Percentiles rank a stretch among this genome's conserved stretches.
phyloP scores from a whole-genome alignment of 2,888 invertebrate genomes.

The Diarsia brunnea region DNA sequence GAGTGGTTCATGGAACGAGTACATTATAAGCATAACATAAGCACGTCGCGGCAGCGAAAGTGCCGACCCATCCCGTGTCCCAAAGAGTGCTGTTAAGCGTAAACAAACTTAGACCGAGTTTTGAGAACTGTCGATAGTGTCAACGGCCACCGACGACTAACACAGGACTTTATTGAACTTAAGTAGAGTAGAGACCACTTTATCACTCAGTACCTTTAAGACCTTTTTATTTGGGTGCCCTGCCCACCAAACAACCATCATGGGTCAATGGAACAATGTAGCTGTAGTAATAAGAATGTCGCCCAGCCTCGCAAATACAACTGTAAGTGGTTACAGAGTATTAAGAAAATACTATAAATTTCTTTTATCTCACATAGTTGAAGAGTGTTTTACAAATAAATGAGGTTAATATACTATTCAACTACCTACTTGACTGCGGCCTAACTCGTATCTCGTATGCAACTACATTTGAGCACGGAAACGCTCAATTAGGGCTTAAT shows the following conservation, averaged over 20 bases:
- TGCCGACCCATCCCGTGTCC: conserved; percentile 60
- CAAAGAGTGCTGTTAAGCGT: conserved; percentile 68
- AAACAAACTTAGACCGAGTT: conserved; percentile 71
- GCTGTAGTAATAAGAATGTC: neutral
- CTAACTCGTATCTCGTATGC: conserved; percentile 9
- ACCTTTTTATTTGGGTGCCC: neutral
- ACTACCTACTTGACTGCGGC: neutral
- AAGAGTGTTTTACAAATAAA: neutral
- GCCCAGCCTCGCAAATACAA: neutral
- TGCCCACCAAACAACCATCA: neutral
- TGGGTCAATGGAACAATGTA: neutral
- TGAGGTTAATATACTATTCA: neutral
- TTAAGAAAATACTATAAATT: neutral
- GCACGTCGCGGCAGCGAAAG: conserved; percentile 46
- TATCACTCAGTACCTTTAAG: conserved; percentile 3
- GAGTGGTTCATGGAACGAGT: conserved; percentile 49
- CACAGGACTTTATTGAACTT: conserved; percentile 39
- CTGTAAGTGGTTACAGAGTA: neutral
- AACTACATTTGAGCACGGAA: conserved; percentile 67
- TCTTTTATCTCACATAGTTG: neutral
- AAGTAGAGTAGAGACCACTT: conserved; percentile 26
- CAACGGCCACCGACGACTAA: conserved; percentile 67
- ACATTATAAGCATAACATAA: conserved; percentile 45
- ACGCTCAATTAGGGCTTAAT: conserved; percentile 74
- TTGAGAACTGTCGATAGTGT: conserved; percentile 70